A percentile compares a stretch with the other conserved stretches of the same genome.
These are phyloP conservation scores for Acropora yongei DNA, from an alignment of 64 coral and sea anemone genomes.

Conservation along the genomic window DNA sequence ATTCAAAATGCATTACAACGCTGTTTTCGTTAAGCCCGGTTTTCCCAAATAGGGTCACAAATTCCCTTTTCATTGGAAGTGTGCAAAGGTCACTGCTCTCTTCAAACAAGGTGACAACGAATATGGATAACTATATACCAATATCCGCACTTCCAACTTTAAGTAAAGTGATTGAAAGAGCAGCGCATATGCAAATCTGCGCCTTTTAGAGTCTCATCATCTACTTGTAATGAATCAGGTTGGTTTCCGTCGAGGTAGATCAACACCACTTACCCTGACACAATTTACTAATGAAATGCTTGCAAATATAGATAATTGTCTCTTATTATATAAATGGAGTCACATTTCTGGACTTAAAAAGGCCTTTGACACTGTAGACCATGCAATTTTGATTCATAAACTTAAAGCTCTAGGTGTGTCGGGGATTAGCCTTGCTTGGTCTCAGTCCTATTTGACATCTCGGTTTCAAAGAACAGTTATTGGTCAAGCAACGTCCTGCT, in stretches of 20 bases:
- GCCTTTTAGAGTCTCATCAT: slow-evolving; percentile 14
- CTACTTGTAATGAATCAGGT: slow-evolving; percentile 33
- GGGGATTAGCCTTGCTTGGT: slow-evolving; percentile 21
- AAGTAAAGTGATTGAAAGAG: too few relatives aligned
- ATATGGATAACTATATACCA: too few relatives aligned
- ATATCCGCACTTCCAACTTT: too few relatives aligned
- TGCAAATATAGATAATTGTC: slow-evolving; percentile 50
- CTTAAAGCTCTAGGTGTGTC: slow-evolving; percentile 17
- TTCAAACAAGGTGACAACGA: too few relatives aligned
- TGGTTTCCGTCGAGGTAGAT: slow-evolving; percentile 24
- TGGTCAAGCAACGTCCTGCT: slow-evolving; percentile 35
- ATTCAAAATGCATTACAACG: too few relatives aligned
- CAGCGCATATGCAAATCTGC: slow-evolving; percentile 20
- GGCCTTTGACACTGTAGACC: background rate
- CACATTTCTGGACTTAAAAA: slow-evolving; percentile 37
- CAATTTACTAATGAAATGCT: slow-evolving; percentile 59
- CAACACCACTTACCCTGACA: slow-evolving; percentile 16
- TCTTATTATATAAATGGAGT: slow-evolving; percentile 25
- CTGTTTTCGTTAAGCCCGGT: too few relatives aligned
- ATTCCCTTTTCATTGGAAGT: too few relatives aligned
- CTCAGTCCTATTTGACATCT: slow-evolving; percentile 58
- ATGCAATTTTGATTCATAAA: slow-evolving; percentile 45
- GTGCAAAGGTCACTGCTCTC: too few relatives aligned
- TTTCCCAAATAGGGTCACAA: too few relatives aligned
- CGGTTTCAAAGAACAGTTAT: slow-evolving; percentile 36